Conservation (phyloP, 2,888 invertebrate genomes). For the Theristus sp. region DNA sequence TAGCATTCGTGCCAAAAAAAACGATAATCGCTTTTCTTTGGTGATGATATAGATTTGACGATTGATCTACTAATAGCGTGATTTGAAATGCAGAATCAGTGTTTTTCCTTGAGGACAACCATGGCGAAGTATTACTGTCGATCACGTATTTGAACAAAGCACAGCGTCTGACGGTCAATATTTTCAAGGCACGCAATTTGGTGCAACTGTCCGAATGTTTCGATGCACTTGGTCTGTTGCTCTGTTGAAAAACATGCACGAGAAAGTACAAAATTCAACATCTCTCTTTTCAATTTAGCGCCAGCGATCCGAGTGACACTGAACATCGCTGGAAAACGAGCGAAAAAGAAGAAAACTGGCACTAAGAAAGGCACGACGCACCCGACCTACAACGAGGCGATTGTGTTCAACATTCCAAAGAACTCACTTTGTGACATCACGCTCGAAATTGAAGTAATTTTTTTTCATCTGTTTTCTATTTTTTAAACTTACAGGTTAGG, state of each 20-base stretch:
- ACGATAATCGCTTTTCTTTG: too few species aligned
- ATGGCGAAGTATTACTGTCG: slow-evolving; percentile 43
- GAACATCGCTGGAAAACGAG: slow-evolving; percentile 15
- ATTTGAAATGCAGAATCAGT: too few species aligned
- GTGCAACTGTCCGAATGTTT: slow-evolving; percentile 11
- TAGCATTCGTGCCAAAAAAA: too few species aligned
- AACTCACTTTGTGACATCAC: slow-evolving; percentile 21
- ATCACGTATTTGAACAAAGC: slow-evolving; percentile 41
- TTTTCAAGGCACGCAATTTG: slow-evolving; percentile 41
- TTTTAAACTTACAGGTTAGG: too few species aligned
- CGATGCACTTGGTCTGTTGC: background rate
- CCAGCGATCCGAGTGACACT: slow-evolving; percentile 19
- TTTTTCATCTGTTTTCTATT: slow-evolving; percentile 2
- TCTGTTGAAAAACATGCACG: too few species aligned
- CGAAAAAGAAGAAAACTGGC: slow-evolving; percentile 23
- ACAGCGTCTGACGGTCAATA: slow-evolving; percentile 42
- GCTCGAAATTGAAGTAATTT: slow-evolving; percentile 19
- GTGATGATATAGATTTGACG: too few species aligned
- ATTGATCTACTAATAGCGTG: too few species aligned
- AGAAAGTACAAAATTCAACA: too few species aligned
- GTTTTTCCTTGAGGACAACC: too few species aligned
- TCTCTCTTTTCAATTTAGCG: too few species aligned
- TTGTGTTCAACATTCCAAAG: slow-evolving; percentile 22
- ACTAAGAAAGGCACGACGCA: slow-evolving; percentile 17
- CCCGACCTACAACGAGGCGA: slow-evolving; percentile 24